A percentile compares a stretch with the other conserved stretches of the same genome.
Evolutionary conservation across 2,797 vertebrate species (phyloP).

Genomic region (Myotis vivesi): DNA sequence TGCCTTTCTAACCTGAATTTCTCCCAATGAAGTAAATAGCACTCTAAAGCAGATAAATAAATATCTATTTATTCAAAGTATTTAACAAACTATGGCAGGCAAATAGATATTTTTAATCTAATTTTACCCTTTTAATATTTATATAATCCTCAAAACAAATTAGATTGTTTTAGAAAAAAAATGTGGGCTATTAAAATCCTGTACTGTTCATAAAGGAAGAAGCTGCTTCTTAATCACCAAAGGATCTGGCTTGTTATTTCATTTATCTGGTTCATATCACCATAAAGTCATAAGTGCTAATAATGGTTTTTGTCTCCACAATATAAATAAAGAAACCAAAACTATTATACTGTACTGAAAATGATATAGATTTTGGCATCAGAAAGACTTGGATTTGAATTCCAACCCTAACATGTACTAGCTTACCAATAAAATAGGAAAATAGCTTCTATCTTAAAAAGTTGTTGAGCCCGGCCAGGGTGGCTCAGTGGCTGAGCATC

Average conservation of each 20-base stretch:
- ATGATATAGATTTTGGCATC: background rate
- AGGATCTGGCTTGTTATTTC: background rate
- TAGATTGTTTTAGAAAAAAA: background rate
- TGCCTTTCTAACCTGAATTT: background rate
- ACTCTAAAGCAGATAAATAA: background rate
- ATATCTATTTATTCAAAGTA: slow-evolving; percentile 7
- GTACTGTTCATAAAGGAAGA: background rate
- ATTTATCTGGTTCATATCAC: background rate
- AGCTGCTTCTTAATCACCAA: background rate
- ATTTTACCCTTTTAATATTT: slow-evolving; percentile 1
- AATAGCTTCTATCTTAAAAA: background rate
- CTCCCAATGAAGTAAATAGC: background rate
- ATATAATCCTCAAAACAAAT: background rate
- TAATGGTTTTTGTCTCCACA: background rate
- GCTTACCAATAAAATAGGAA: background rate
- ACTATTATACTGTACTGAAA: background rate
- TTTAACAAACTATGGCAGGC: background rate
- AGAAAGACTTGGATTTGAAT: background rate
- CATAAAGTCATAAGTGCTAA: background rate
- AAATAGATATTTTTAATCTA: background rate
- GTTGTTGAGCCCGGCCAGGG: background rate
- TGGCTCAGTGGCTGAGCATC: too few relatives aligned
- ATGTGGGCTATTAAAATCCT: background rate
- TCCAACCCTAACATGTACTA: background rate
- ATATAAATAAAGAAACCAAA: background rate